These are phyloP conservation scores for Zaprionus davidi DNA, from an alignment of 1,140 invertebrate genomes.

Conservation along the genomic window DNA sequence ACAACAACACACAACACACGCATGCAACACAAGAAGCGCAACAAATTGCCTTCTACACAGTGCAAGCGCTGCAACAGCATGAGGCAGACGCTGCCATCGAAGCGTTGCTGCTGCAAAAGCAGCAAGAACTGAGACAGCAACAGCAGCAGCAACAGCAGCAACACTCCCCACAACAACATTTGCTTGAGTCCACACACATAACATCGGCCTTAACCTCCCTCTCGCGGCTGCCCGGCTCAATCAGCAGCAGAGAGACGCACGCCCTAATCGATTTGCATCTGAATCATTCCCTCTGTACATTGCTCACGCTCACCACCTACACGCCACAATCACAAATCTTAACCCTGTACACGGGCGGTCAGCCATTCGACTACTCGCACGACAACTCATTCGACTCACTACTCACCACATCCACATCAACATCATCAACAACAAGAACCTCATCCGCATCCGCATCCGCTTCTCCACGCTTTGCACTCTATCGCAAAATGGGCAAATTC, in stretches of 20 bases:
- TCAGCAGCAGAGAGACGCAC: slow-evolving; percentile 77
- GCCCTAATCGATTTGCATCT: slow-evolving; percentile 78
- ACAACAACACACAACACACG: slow-evolving; percentile 34
- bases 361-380: slow-evolving; percentile 14
- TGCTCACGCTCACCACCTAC: slow-evolving; percentile 79
- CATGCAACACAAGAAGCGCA: slow-evolving; percentile 32
- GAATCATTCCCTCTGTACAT: slow-evolving; percentile 81
- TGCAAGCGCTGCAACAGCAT: slow-evolving; percentile 68
- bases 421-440: slow-evolving; percentile 13
- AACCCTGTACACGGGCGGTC: slow-evolving; percentile 68
- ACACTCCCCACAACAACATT: neutral
- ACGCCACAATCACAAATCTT: slow-evolving; percentile 81
- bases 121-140: slow-evolving; percentile 43
- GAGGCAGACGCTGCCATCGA: slow-evolving; percentile 77
- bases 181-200: slow-evolving; percentile 43
- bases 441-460: slow-evolving; percentile 43
- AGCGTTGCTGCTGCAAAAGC: slow-evolving; percentile 71
- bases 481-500: slow-evolving; percentile 81
- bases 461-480: slow-evolving; percentile 59
- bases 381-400: slow-evolving; percentile 12
- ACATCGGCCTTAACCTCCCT: slow-evolving; percentile 40
- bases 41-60: slow-evolving; percentile 69
- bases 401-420: slow-evolving; percentile 17
- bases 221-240: slow-evolving; percentile 24
- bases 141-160: slow-evolving; percentile 34